Percentiles rank a stretch among this genome's conserved stretches.
Conservation (phyloP, 2,113 vertebrate species). For the Eurystomus gularis region DNA sequence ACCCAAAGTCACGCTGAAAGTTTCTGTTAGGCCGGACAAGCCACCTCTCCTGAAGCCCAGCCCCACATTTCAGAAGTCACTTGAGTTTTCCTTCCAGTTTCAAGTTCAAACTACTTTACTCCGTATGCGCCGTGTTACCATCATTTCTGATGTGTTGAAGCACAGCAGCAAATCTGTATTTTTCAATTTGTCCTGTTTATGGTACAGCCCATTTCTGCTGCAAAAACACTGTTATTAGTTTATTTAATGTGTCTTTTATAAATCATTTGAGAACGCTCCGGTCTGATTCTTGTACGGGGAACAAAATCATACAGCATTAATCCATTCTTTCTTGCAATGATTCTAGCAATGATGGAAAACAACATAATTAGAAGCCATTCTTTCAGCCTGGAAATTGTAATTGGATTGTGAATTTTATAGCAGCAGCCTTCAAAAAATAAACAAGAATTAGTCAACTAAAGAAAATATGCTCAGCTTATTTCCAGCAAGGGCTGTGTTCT, state of each 20-base stretch:
- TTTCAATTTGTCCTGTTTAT: conserved; percentile 33
- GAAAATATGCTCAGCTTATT: conserved; percentile 6
- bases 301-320: conserved; percentile 18
- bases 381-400: conserved; percentile 47
- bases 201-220: neutral
- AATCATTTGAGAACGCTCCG: neutral
- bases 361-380: conserved; percentile 45
- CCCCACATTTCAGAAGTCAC: neutral
- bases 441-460: conserved; percentile 45
- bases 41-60: neutral
- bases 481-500: neutral
- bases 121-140: rapidly evolving
- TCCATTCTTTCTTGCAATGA: neutral
- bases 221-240: conserved; percentile 19
- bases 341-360: conserved; percentile 6
- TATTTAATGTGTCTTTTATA: conserved; percentile 46
- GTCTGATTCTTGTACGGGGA: neutral
- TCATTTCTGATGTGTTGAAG: neutral
- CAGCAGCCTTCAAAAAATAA: conserved; percentile 37
- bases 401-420: conserved; percentile 60
- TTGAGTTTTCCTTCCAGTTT: neutral
- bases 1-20: neutral
- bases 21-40: neutral
- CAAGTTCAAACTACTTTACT: neutral
- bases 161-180: neutral